A percentile compares a stretch with the other conserved stretches of the same genome.
These are phyloP conservation scores for Xanthia icteritia DNA, from an alignment of 2,888 invertebrate genomes.

Conservation along the genomic window DNA sequence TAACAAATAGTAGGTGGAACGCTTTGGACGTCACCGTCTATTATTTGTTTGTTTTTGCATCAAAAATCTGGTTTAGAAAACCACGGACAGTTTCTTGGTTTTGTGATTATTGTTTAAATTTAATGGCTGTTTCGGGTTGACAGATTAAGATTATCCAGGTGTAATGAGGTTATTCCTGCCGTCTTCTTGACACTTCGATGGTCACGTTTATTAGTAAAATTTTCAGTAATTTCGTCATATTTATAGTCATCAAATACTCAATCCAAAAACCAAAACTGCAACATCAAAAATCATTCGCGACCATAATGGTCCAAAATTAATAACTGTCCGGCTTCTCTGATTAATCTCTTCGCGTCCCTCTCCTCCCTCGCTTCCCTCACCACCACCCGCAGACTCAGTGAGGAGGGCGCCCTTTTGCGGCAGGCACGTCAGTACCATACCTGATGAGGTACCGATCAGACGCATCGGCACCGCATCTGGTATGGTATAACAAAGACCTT, in stretches of 20 bases:
- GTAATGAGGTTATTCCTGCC: neutral
- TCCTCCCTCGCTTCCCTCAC: neutral
- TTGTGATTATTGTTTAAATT: neutral
- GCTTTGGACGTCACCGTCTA: neutral
- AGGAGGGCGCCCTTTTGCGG: conserved; percentile 18
- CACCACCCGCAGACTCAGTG: neutral
- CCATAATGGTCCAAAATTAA: conserved; percentile 38
- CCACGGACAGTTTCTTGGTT: neutral
- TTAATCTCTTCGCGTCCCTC: conserved; percentile 3
- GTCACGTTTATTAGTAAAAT: neutral
- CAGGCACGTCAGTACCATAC: conserved; percentile 48
- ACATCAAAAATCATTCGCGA: conserved; percentile 23
- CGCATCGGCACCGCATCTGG: conserved; percentile 56
- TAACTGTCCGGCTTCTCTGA: conserved; percentile 44
- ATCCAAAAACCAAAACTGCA: neutral
- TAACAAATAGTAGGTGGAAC: neutral
- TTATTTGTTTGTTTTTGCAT: neutral
- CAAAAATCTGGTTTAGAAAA: neutral
- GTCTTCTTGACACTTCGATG: neutral
- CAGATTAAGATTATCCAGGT: neutral
- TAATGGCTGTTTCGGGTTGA: neutral
- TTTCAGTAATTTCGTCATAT: neutral
- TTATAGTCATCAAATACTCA: too few species aligned
- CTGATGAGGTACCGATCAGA: conserved; percentile 52
- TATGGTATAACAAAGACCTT: conserved; percentile 34